Percentiles rank a stretch among this genome's conserved stretches.
Conservation (phyloP, 1,140 invertebrate genomes). For the Latrodectus geometricus region DNA sequence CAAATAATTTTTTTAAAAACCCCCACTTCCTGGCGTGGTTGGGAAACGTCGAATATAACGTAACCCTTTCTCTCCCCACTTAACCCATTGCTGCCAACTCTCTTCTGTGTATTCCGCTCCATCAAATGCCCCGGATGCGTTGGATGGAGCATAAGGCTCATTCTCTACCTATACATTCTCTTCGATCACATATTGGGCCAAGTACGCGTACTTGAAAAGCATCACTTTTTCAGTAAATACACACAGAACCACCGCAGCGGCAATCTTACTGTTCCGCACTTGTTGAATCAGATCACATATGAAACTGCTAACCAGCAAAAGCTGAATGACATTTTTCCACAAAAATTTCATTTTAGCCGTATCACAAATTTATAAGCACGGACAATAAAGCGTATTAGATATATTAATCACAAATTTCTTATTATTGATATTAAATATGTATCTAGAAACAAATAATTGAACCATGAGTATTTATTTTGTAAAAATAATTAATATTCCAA, state of each 20-base stretch:
- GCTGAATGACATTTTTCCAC: no score
- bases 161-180: slow-evolving; percentile 10
- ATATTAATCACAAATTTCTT: no score
- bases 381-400: no score
- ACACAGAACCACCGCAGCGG: not conserved
- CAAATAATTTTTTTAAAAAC: slow-evolving; percentile 50
- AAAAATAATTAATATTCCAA: no score
- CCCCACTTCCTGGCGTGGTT: slow-evolving; percentile 60
- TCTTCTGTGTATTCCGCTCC: slow-evolving; percentile 39
- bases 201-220: slow-evolving; percentile 23
- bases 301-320: no score
- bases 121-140: slow-evolving; percentile 35
- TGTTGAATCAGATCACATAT: no score
- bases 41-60: slow-evolving; percentile 55
- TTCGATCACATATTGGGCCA: not conserved
- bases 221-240: slow-evolving; percentile 39
- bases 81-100: slow-evolving; percentile 53
- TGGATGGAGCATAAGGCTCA: slow-evolving; percentile 24
- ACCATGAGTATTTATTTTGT: no score
- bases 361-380: no score
- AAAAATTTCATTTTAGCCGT: no score
- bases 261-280: no score
- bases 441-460: no score
- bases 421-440: no score
- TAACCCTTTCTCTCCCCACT: slow-evolving; percentile 59